Percentiles rank a stretch among this genome's conserved stretches.
Conservation (phyloP, 2,113 vertebrate species). For the Pachyramphus minor region DNA sequence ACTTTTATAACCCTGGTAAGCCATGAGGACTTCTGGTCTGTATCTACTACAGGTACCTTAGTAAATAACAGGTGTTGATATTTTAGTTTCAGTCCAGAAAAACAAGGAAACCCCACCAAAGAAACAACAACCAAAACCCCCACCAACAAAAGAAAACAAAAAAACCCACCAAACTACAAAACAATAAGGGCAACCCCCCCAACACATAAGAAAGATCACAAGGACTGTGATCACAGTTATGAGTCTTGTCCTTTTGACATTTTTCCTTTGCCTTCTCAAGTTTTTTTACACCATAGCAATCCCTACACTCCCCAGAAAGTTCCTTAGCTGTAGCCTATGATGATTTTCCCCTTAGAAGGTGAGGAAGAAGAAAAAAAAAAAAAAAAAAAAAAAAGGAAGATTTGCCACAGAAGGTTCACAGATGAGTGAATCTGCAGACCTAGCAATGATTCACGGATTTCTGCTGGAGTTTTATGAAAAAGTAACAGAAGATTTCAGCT, state of each 20-base stretch:
- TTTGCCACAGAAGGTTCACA: not conserved
- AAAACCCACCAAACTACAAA: not conserved
- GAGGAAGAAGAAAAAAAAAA: not conserved
- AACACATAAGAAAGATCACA: not conserved
- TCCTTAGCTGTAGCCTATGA: not conserved
- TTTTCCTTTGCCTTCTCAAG: not conserved
- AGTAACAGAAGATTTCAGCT: not conserved
- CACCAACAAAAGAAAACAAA: not conserved
- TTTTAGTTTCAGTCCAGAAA: not conserved
- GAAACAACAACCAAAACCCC: not conserved
- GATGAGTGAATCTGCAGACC: not conserved
- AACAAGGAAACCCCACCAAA: not conserved
- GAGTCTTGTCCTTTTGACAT: not conserved
- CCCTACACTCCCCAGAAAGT: not conserved
- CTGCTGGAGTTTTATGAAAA: not conserved
- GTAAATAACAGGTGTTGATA: not conserved
- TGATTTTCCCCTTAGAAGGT: not conserved
- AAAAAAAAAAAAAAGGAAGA: not conserved
- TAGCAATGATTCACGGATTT: not conserved
- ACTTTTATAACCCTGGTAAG: not conserved
- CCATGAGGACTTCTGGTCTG: not conserved
- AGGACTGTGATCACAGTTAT: not conserved
- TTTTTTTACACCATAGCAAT: not conserved
- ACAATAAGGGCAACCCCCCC: fast-evolving
- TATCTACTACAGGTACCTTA: not conserved